phyloP scores from a whole-genome alignment of 2,888 invertebrate species.

The Drosophila histrio region DNA sequence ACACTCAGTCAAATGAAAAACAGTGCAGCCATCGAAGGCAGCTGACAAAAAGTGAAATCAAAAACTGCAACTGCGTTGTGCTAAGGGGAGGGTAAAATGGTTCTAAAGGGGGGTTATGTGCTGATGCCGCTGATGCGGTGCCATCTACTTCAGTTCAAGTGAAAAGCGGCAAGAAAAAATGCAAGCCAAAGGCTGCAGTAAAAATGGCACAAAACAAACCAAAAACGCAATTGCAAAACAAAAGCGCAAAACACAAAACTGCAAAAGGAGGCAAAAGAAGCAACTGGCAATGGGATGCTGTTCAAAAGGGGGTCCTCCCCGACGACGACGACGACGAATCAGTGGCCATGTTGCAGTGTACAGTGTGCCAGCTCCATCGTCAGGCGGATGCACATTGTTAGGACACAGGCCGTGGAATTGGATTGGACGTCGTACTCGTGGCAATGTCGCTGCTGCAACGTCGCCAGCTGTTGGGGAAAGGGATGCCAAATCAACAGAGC shows the following conservation, averaged over 20 bases:
- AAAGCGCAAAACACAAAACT: slow-evolving; percentile 55
- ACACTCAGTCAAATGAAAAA: slow-evolving; percentile 60
- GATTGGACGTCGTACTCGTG: slow-evolving; percentile 59
- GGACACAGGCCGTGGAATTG: slow-evolving; percentile 68
- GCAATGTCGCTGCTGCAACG: slow-evolving; percentile 32
- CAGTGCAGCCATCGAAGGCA: slow-evolving; percentile 57
- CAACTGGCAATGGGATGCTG: slow-evolving; percentile 1
- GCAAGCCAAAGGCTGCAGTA: slow-evolving; percentile 79
- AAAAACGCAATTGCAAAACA: slow-evolving; percentile 55
- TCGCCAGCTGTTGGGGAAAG: slow-evolving; percentile 28
- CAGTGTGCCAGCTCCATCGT: slow-evolving; percentile 27
- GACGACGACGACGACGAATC: slow-evolving; percentile 53
- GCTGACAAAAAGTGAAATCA: slow-evolving; percentile 74
- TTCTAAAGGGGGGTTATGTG: slow-evolving; percentile 36
- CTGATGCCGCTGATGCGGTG: slow-evolving; percentile 44
- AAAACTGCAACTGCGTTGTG: slow-evolving; percentile 67
- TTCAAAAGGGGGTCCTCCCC: slow-evolving; percentile 5
- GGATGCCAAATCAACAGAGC: slow-evolving; percentile 71
- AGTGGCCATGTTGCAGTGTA: slow-evolving; percentile 59
- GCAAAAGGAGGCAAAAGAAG: slow-evolving; percentile 42
- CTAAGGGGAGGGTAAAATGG: not conserved
- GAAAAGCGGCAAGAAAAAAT: slow-evolving; percentile 77
- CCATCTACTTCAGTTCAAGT: slow-evolving; percentile 71
- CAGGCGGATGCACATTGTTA: slow-evolving; percentile 76
- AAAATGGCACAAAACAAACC: slow-evolving; percentile 71